phyloP scores from a whole-genome alignment of 2,888 invertebrate species.

The Pyrgus malvae region DNA sequence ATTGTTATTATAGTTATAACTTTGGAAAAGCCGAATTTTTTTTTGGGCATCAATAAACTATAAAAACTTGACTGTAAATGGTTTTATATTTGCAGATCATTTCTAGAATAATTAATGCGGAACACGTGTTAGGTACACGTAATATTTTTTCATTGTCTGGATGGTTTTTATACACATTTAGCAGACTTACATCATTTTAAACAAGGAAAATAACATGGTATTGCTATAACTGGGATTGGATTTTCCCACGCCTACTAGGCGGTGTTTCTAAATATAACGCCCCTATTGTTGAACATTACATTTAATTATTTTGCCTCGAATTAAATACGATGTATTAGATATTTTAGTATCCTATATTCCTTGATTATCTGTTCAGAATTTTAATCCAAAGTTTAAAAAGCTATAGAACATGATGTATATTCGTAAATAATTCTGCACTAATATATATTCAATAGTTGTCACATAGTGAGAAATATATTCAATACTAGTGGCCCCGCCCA shows the following conservation, averaged over 20 bases:
- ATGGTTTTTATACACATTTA: too few species aligned
- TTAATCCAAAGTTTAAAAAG: conserved; percentile 12
- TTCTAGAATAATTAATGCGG: not conserved
- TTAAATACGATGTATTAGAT: not conserved
- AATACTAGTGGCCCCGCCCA: too few species aligned
- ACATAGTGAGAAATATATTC: too few species aligned
- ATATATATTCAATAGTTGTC: too few species aligned
- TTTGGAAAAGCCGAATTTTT: not conserved
- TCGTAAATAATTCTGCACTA: too few species aligned
- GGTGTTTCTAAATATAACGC: not conserved
- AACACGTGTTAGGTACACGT: not conserved
- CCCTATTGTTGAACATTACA: not conserved
- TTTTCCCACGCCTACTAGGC: not conserved
- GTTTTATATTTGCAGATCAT: not conserved
- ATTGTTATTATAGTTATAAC: too few species aligned
- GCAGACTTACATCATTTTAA: too few species aligned
- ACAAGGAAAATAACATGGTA: too few species aligned
- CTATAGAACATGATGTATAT: conserved; percentile 22
- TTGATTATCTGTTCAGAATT: conserved; percentile 12
- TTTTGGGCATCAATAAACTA: not conserved
- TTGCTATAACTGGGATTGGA: too few species aligned
- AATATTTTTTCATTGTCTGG: too few species aligned
- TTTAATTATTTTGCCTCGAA: too few species aligned
- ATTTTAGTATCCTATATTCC: conserved; percentile 5
- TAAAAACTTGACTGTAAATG: not conserved